Base-by-base conservation (phyloP, 2,888 invertebrate species). In the Amaurobius ferox region DNA sequence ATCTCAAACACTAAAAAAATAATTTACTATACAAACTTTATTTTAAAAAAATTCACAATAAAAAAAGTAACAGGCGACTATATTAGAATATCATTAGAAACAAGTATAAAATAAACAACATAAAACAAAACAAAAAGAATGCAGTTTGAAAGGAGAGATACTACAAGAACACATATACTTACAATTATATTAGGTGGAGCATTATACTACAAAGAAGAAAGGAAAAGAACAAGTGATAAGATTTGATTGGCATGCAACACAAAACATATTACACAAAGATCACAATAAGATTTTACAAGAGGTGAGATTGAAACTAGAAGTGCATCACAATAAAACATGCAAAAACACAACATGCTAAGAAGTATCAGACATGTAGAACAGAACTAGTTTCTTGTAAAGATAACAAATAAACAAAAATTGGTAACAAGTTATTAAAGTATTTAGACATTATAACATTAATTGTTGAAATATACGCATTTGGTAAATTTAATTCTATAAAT, bases 101-200 rank as follows among this genome's bases (percentile, higher is more conserved):
- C 23, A 0, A 6, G 3, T 19, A 16, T 19, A 48, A 48, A 48
- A 48, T 13, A 7, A 19, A 9, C 26, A n/a, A 61, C 23, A 61
- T 2, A 61, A 61, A 26, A 61, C 23, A n/a, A n/a, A n/a, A 30
- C 35, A 66, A n/a, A 66, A 6, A 55, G 19, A n/a, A 64, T 29
- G 23, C 1, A 66, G 23, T 32, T 19, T 6, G 19, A n/a, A 66
- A 35, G 9, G 35, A 64, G 32, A 66, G 29, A 30, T 23, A 26
- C 26, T 61, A n/a, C n/a, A n/a, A n/a, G n/a, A 64, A 64, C 66
- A 64, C 64, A 66, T n/a, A 78, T 87, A 88, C 88, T 88, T 85
- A 88, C 88, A 85, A 88, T 86, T 62, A 88, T 87, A 87, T 85
- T 87, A 79, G 88, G 86, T 80, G 88, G 85, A 26, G 85, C 73